Conservation (phyloP, 2,113 vertebrate species). For the Amblyornis subalaris region DNA sequence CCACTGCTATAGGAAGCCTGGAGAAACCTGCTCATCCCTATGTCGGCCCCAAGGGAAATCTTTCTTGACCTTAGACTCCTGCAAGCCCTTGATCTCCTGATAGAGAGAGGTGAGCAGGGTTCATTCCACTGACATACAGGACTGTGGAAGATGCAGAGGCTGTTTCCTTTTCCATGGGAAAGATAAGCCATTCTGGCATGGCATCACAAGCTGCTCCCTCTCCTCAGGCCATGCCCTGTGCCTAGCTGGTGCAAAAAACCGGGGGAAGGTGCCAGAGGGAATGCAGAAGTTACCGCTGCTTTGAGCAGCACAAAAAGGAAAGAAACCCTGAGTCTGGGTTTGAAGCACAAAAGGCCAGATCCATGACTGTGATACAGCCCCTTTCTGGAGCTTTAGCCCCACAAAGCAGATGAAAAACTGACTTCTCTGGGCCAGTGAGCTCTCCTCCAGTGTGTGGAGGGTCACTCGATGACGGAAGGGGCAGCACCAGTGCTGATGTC, state of each 20-base stretch:
- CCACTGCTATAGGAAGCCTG: not conserved
- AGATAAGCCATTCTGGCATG: fast-evolving
- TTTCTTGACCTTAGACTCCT: not conserved
- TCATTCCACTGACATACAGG: not conserved
- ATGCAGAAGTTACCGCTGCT: not conserved
- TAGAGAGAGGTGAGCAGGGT: not conserved
- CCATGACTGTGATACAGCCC: not conserved
- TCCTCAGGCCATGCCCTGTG: not conserved
- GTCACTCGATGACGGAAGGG: not conserved
- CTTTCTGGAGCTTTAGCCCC: not conserved
- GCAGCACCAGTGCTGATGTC: not conserved
- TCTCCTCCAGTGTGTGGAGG: not conserved
- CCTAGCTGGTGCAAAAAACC: not conserved
- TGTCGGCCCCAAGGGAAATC: not conserved
- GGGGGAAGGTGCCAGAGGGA: not conserved
- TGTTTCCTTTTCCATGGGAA: not conserved
- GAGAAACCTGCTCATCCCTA: not conserved
- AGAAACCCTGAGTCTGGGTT: not conserved
- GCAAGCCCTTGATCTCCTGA: not conserved
- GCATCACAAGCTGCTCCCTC: not conserved
- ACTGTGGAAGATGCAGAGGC: not conserved
- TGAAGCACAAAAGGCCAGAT: not conserved
- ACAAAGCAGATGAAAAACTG: not conserved
- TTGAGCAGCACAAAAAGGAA: not conserved
- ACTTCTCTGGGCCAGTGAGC: not conserved